These are phyloP conservation scores for Actinostola sp. DNA, from an alignment of 92 coral and sea anemone genomes.

Conservation along the genomic window DNA sequence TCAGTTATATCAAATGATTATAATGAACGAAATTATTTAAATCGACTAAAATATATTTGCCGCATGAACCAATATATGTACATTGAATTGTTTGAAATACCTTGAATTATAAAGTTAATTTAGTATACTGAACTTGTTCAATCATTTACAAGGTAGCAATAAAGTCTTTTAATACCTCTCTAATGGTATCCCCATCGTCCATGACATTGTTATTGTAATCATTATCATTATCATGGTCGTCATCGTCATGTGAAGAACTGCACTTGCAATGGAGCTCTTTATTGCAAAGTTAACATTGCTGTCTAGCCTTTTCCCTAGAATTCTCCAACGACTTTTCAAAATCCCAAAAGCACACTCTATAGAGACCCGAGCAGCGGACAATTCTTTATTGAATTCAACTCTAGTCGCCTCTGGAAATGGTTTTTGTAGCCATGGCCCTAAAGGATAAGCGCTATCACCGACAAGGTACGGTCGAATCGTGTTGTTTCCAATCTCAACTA, in stretches of 20 bases:
- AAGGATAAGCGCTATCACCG: constrained; percentile 26
- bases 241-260: constrained; percentile 32
- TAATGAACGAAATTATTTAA: no score
- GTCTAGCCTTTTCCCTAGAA: constrained; percentile 13
- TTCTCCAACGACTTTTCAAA: constrained; percentile 34
- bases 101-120: no score
- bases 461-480: not conserved
- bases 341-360: constrained; percentile 37
- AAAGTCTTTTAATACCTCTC: constrained; percentile 8
- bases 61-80: no score
- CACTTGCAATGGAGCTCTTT: constrained; percentile 9
- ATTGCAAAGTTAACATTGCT: constrained; percentile 18
- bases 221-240: constrained; percentile 11
- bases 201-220: constrained; percentile 5
- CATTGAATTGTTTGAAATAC: no score
- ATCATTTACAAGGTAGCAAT: no score
- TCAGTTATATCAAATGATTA: no score
- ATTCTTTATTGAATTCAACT: constrained; percentile 17
- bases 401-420: constrained; percentile 16
- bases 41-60: no score
- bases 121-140: no score
- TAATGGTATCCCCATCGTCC: constrained; percentile 15
- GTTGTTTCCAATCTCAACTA: not conserved
- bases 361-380: constrained; percentile 15
- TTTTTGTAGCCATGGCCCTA: constrained; percentile 29